Evolutionary conservation across 2,113 vertebrate species (phyloP).

Genomic region (Naja naja): DNA sequence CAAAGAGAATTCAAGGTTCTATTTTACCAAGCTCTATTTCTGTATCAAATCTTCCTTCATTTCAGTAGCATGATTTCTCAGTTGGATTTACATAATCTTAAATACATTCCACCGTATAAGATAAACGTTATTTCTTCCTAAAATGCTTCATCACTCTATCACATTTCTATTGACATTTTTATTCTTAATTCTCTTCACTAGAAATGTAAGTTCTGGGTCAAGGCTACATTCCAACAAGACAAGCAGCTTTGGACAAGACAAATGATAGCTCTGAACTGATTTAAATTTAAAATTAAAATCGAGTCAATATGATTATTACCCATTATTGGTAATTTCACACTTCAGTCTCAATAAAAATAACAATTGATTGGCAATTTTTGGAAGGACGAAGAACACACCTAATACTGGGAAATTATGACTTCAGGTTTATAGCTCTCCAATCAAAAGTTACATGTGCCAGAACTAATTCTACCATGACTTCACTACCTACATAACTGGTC

Average conservation of each 20-base stretch:
- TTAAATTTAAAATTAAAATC: not conserved
- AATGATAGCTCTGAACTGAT: not conserved
- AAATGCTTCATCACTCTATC: not conserved
- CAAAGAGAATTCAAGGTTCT: not conserved
- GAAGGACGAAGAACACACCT: not conserved
- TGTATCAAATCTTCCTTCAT: not conserved
- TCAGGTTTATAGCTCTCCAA: not conserved
- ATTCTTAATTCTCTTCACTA: not conserved
- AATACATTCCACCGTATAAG: not conserved
- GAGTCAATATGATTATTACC: not conserved
- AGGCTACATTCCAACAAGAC: not conserved
- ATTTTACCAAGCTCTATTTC: not conserved
- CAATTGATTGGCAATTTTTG: not conserved
- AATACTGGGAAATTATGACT: not conserved
- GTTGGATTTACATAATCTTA: not conserved
- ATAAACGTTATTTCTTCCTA: not conserved
- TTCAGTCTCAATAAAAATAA: not conserved
- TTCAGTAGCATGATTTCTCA: not conserved
- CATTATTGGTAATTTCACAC: not conserved
- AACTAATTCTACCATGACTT: not conserved
- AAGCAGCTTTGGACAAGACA: not conserved
- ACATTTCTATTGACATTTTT: not conserved
- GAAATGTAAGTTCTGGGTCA: not conserved
- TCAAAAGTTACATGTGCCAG: not conserved
- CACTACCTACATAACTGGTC: not conserved